These are phyloP conservation scores for Drosophila hamatofila DNA, from an alignment of 2,888 invertebrate species.

Conservation along the genomic window DNA sequence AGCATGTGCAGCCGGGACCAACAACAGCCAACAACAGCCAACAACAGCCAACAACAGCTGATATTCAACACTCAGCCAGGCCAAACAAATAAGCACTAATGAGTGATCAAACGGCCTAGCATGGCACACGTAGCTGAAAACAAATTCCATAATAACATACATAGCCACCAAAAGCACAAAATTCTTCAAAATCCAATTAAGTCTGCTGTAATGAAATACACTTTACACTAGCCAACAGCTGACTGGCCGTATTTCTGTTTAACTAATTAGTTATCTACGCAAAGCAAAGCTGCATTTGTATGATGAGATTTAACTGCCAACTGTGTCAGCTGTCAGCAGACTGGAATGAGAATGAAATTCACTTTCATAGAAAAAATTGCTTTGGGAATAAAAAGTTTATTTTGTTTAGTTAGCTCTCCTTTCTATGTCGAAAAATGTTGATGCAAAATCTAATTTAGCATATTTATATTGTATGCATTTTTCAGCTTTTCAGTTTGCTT, in stretches of 20 bases:
- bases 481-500: too few relatives aligned
- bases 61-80: neutral
- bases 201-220: neutral
- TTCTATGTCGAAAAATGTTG: neutral
- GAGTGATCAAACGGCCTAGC: slow-evolving; percentile 10
- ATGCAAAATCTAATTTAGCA: neutral
- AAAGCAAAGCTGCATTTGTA: neutral
- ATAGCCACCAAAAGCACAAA: neutral
- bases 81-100: slow-evolving; percentile 21
- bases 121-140: neutral
- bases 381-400: too few relatives aligned
- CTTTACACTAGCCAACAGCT: neutral
- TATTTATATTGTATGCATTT: too few relatives aligned
- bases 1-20: too few relatives aligned
- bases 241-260: neutral
- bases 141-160: neutral
- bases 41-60: neutral
- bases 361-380: neutral
- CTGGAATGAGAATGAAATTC: neutral
- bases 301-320: too few relatives aligned
- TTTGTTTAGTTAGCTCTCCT: too few relatives aligned
- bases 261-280: neutral
- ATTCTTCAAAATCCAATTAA: slow-evolving; percentile 3
- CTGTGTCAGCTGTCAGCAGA: neutral
- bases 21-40: too few relatives aligned